Conservation (phyloP, 2,113 vertebrate species). For the Zapus hudsonius region DNA sequence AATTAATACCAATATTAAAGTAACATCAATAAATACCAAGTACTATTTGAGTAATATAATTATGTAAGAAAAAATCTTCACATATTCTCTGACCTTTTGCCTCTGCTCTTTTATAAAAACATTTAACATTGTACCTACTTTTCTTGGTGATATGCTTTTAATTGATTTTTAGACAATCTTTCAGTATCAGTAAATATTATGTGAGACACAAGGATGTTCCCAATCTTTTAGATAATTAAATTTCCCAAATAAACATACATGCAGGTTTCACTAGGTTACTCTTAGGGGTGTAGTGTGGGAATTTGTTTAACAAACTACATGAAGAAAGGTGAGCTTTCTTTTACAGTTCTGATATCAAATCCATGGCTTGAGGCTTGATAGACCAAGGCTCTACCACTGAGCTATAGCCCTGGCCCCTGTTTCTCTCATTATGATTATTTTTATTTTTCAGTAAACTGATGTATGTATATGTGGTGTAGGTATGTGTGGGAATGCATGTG, state of each 20-base stretch:
- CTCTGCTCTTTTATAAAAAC: background rate
- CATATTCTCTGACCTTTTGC: background rate
- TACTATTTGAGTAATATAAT: background rate
- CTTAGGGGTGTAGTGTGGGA: background rate
- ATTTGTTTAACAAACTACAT: background rate
- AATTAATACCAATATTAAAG: too few relatives aligned
- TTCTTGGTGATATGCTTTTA: background rate
- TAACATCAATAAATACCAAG: background rate
- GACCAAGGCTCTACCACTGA: too few relatives aligned
- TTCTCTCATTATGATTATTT: background rate
- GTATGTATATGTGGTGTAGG: too few relatives aligned
- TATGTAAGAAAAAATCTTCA: background rate
- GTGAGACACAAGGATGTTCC: background rate
- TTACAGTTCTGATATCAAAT: background rate
- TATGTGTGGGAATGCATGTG: too few relatives aligned
- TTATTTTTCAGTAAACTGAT: too few relatives aligned
- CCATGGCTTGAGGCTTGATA: too few relatives aligned
- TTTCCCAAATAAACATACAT: background rate
- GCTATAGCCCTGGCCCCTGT: background rate
- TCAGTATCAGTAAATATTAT: background rate
- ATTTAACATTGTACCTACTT: background rate
- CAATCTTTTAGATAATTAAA: slow-evolving; percentile 18
- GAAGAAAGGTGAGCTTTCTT: background rate
- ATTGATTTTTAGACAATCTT: background rate
- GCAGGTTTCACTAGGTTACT: too few relatives aligned